phyloP scores from a whole-genome alignment of 2,113 vertebrate genomes.

The Malaclemys terrapin region DNA sequence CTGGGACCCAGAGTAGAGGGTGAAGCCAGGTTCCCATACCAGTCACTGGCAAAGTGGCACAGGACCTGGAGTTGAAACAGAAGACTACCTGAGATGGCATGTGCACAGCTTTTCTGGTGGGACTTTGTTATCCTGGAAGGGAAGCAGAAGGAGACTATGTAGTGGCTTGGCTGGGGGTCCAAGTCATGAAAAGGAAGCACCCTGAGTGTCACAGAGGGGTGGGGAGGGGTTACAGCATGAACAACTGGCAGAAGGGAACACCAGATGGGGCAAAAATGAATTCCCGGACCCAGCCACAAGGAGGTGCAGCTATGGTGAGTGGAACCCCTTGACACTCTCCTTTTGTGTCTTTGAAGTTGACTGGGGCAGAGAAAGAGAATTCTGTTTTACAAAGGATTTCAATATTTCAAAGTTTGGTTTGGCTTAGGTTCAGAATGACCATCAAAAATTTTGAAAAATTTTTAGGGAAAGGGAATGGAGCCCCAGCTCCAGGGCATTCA shows the following conservation, averaged over 20 bases:
- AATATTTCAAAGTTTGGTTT: neutral
- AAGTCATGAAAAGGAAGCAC: neutral
- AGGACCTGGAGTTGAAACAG: neutral
- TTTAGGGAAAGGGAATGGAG: neutral
- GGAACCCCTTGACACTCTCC: neutral
- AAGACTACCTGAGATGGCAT: neutral
- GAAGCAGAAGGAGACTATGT: neutral
- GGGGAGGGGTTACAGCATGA: too few species aligned
- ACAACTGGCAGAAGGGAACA: too few species aligned
- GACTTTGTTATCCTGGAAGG: neutral
- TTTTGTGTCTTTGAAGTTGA: neutral
- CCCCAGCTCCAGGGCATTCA: neutral
- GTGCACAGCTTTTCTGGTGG: neutral
- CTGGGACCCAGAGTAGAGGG: neutral
- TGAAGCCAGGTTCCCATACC: too few species aligned
- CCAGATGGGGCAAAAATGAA: neutral
- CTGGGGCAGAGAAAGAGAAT: neutral
- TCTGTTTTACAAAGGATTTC: neutral
- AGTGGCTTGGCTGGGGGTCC: neutral
- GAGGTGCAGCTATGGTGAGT: neutral
- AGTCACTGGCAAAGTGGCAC: neutral
- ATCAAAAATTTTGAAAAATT: neutral
- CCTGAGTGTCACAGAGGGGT: neutral
- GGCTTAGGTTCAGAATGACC: neutral
- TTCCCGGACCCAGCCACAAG: neutral